Evolutionary conservation across 2,797 vertebrate genomes (phyloP).

Genomic region (Carduelis carduelis): DNA sequence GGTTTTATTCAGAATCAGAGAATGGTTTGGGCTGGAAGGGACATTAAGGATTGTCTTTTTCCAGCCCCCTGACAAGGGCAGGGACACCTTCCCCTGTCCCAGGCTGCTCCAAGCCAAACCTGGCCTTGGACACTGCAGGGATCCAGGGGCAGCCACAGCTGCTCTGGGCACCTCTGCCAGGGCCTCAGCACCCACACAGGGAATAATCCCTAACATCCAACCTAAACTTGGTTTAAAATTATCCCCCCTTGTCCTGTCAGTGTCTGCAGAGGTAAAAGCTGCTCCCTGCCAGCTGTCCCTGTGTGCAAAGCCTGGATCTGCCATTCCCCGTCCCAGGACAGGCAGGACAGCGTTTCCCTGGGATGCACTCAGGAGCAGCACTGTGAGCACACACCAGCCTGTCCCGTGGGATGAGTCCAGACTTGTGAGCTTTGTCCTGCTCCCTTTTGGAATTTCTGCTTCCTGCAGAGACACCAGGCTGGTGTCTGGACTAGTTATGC

Average conservation of each 20-base stretch:
- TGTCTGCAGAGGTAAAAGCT: background rate
- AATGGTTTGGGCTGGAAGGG: background rate
- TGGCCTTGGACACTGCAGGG: background rate
- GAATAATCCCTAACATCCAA: background rate
- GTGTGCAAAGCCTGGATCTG: background rate
- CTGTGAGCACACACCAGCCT: background rate
- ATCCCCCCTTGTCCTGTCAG: background rate
- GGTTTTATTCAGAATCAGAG: background rate
- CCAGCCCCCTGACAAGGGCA: fast-evolving
- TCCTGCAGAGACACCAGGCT: background rate
- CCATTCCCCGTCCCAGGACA: background rate
- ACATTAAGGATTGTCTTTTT: background rate
- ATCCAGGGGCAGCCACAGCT: background rate
- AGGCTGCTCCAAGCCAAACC: fast-evolving
- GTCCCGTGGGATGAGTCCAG: fast-evolving
- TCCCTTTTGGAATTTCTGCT: background rate
- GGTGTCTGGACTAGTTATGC: background rate
- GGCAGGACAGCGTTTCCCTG: fast-evolving
- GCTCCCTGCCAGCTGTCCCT: background rate
- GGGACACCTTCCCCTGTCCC: background rate
- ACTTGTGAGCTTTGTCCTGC: background rate
- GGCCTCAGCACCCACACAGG: fast-evolving
- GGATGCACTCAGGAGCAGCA: background rate
- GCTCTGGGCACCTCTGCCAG: background rate
- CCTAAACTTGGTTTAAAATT: background rate